These are phyloP conservation scores for Pachycephus smyrnensis DNA, from an alignment of 2,888 invertebrate species.

Conservation along the genomic window DNA sequence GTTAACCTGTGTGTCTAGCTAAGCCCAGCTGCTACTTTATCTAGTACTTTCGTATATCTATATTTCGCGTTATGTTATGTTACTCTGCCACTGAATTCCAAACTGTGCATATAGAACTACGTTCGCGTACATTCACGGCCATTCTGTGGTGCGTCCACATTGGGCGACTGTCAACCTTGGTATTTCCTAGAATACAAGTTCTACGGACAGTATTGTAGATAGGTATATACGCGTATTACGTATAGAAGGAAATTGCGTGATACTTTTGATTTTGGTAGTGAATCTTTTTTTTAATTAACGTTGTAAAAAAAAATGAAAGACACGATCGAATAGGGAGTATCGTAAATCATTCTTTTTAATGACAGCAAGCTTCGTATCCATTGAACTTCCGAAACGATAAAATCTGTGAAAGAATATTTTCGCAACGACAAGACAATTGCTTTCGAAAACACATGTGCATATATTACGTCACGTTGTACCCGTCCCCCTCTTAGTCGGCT, in stretches of 20 bases:
- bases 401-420: not conserved
- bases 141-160: not conserved
- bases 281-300: not conserved
- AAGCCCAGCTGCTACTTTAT: not conserved
- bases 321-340: not conserved
- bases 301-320: not conserved
- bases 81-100: not conserved
- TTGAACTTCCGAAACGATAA: not conserved
- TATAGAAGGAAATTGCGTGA: not conserved
- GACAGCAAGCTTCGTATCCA: not conserved
- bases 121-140: not conserved
- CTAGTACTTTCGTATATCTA: not conserved
- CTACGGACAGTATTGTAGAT: not conserved
- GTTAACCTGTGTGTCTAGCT: not conserved
- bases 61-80: not conserved
- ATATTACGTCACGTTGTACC: no score
- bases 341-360: not conserved
- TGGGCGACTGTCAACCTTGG: not conserved
- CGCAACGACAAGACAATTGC: no score
- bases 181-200: not conserved
- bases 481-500: no score
- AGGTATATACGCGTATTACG: not conserved
- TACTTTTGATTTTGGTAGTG: not conserved
- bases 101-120: not conserved
- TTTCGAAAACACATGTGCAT: no score